Conservation (phyloP, 1,140 invertebrate species). For the Tenebrio molitor region DNA sequence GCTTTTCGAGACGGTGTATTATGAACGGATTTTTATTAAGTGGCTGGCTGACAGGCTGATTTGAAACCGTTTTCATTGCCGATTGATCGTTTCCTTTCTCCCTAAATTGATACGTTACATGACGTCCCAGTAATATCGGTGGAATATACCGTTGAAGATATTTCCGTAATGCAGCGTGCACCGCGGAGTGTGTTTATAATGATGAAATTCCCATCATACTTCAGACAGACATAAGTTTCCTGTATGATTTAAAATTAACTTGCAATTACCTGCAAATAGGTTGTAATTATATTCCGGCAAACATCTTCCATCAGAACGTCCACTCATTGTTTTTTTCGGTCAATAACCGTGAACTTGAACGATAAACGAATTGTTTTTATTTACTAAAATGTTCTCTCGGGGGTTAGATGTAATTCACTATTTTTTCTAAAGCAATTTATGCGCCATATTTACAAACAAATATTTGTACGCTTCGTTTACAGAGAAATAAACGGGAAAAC, state of each 20-base stretch:
- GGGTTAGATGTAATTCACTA: too few relatives aligned
- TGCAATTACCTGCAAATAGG: not conserved
- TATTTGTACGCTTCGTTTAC: too few relatives aligned
- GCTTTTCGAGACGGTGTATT: not conserved
- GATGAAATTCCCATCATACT: slow-evolving; percentile 10
- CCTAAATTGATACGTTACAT: slow-evolving; percentile 8
- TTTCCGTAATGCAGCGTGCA: slow-evolving; percentile 14
- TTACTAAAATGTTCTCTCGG: too few relatives aligned
- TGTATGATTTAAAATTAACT: slow-evolving; percentile 16
- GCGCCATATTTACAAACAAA: too few relatives aligned
- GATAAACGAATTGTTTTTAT: too few relatives aligned
- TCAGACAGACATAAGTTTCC: slow-evolving; percentile 1
- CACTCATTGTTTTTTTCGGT: too few relatives aligned
- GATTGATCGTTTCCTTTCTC: not conserved
- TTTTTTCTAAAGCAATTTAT: too few relatives aligned
- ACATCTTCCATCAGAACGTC: too few relatives aligned
- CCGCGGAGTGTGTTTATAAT: not conserved
- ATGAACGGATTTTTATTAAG: not conserved
- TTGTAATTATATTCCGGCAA: slow-evolving; percentile 4
- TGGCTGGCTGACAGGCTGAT: not conserved
- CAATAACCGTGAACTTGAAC: too few relatives aligned
- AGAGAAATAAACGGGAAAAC: too few relatives aligned
- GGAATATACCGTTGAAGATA: slow-evolving; percentile 3
- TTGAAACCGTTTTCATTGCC: too few relatives aligned
- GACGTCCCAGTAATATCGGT: not conserved